Percentiles rank a stretch among this genome's conserved stretches.
Conservation (phyloP, 2,888 invertebrate genomes). For the Alloscopus bannaensis region DNA sequence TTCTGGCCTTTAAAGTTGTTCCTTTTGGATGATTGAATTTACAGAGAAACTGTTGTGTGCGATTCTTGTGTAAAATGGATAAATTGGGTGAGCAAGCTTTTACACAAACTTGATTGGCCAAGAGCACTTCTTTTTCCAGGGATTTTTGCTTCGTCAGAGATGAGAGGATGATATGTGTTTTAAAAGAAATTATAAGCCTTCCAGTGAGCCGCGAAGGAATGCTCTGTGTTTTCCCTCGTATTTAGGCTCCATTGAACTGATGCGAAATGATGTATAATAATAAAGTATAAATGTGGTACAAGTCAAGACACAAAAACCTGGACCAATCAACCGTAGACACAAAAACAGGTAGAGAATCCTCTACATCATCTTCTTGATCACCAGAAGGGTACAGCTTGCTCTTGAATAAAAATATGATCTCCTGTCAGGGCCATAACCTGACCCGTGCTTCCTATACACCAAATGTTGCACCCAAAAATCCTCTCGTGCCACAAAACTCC, state of each 20-base stretch:
- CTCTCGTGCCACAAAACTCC: conserved; percentile 41
- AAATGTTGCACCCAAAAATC: conserved; percentile 58
- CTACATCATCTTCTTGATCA: conserved; percentile 11
- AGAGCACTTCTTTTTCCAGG: conserved; percentile 34
- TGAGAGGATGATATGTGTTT: conserved; percentile 34
- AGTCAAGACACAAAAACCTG: conserved; percentile 17
- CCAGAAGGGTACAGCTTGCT: conserved; percentile 12
- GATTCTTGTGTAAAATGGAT: too few relatives aligned
- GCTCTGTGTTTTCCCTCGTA: neutral
- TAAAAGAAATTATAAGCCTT: conserved; percentile 35
- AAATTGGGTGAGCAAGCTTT: conserved; percentile 54
- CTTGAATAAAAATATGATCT: conserved; percentile 32
- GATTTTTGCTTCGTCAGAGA: conserved; percentile 46
- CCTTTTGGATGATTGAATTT: too few relatives aligned
- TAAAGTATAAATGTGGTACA: neutral
- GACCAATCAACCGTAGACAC: conserved; percentile 21
- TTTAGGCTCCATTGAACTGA: conserved; percentile 27
- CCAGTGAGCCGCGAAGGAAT: too few relatives aligned
- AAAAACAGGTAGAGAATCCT: conserved; percentile 20
- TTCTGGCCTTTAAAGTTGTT: too few relatives aligned
- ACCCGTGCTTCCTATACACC: conserved; percentile 67
- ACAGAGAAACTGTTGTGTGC: too few relatives aligned
- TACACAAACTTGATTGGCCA: neutral
- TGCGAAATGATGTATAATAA: conserved; percentile 1
- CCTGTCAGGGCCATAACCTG: conserved; percentile 60